Conservation (phyloP, 2,113 vertebrate genomes). For the Corydoras maculifer region DNA sequence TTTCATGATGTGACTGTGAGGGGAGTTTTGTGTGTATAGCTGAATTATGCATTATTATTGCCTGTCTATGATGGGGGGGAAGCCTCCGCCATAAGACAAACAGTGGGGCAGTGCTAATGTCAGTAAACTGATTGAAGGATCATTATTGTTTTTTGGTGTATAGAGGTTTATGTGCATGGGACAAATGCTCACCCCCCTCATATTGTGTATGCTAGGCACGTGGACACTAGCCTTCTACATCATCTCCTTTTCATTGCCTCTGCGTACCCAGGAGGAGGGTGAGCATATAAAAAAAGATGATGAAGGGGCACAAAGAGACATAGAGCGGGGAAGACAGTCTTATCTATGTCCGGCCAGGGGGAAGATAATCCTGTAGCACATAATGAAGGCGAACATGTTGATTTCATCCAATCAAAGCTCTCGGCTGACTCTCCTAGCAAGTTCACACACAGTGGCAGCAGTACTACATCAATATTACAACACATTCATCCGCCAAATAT, state of each 20-base stretch:
- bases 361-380: slow-evolving; percentile 43
- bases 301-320: slow-evolving; percentile 16
- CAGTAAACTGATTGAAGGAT: slow-evolving; percentile 24
- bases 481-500: neutral
- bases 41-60: slow-evolving; percentile 24
- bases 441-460: slow-evolving; percentile 17
- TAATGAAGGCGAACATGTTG: slow-evolving; percentile 23
- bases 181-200: neutral
- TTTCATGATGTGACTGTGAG: slow-evolving; percentile 10
- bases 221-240: slow-evolving; percentile 21
- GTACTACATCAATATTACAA: slow-evolving; percentile 9
- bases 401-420: slow-evolving; percentile 31
- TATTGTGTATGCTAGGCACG: slow-evolving; percentile 18
- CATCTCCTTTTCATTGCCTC: slow-evolving; percentile 16
- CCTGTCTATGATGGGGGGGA: slow-evolving; percentile 48
- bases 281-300: slow-evolving; percentile 16
- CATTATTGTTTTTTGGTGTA: slow-evolving; percentile 2
- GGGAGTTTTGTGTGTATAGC: slow-evolving; percentile 15
- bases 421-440: slow-evolving; percentile 17
- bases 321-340: slow-evolving; percentile 26
- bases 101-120: slow-evolving; percentile 28
- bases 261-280: slow-evolving; percentile 9
- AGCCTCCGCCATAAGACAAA: slow-evolving; percentile 25
- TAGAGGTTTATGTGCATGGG: neutral
- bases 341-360: slow-evolving; percentile 46